Conservation (phyloP, 2,888 invertebrate species). For the Gortyna flavago region DNA sequence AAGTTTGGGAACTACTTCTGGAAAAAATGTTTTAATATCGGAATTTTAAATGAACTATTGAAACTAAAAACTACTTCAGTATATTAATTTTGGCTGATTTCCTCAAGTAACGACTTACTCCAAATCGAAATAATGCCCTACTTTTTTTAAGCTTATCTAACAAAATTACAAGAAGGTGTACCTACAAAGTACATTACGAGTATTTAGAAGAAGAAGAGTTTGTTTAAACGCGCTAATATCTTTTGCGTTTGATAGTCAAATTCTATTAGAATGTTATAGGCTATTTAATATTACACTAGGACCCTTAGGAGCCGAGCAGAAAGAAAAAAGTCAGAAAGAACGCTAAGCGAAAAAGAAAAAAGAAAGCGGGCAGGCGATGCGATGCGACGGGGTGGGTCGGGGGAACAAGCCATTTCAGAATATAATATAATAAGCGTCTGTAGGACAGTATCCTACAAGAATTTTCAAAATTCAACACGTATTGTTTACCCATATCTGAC, state of each 20-base stretch:
- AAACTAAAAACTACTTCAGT: background rate
- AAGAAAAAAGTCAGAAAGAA: background rate
- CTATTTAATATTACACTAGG: too few species aligned
- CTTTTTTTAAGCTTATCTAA: background rate
- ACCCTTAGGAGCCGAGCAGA: too few species aligned
- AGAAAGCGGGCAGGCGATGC: background rate
- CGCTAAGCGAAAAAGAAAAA: background rate
- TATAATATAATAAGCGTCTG: background rate
- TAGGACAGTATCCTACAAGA: background rate
- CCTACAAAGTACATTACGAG: background rate
- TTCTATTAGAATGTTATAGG: too few species aligned
- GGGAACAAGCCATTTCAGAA: background rate
- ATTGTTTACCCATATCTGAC: slow-evolving; percentile 91
- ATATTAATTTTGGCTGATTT: background rate
- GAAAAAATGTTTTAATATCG: too few species aligned
- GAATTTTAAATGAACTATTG: background rate
- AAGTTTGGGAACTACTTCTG: background rate
- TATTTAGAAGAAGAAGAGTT: too few species aligned
- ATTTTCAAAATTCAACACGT: background rate
- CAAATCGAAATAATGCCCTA: background rate
- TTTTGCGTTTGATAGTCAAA: too few species aligned
- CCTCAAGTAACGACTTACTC: background rate
- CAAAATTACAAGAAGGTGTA: background rate
- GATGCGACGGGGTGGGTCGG: background rate
- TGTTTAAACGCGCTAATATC: too few species aligned